These are phyloP conservation scores for Papilio protenor DNA, from an alignment of 2,888 invertebrate genomes.

Conservation along the genomic window DNA sequence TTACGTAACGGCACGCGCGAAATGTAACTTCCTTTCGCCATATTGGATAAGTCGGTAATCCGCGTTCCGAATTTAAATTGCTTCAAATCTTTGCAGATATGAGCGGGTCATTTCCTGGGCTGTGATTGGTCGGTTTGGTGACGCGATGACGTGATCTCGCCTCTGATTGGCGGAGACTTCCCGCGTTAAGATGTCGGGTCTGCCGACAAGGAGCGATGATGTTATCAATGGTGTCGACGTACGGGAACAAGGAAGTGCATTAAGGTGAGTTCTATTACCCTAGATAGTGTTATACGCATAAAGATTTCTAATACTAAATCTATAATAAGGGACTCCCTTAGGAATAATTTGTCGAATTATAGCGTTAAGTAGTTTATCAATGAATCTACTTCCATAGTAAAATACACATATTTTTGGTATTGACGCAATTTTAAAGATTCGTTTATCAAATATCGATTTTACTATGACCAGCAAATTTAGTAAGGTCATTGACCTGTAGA, in stretches of 20 bases:
- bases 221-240: slow-evolving; percentile 79
- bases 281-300: slow-evolving; percentile 19
- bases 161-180: slow-evolving; percentile 63
- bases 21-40: slow-evolving; percentile 56
- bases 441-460: not conserved
- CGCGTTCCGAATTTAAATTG: slow-evolving; percentile 59
- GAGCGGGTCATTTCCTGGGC: slow-evolving; percentile 38
- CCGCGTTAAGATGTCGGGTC: slow-evolving; percentile 74
- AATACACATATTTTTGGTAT: too few relatives aligned
- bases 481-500: not conserved
- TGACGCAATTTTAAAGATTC: not conserved
- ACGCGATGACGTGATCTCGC: slow-evolving; percentile 60
- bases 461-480: not conserved
- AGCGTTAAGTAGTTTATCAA: too few relatives aligned
- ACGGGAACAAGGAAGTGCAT: slow-evolving; percentile 78
- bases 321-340: not conserved
- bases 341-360: too few relatives aligned
- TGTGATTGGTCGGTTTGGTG: slow-evolving; percentile 51
- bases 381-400: too few relatives aligned
- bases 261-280: slow-evolving; percentile 65
- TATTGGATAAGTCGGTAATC: slow-evolving; percentile 54
- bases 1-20: slow-evolving; percentile 62
- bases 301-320: not conserved
- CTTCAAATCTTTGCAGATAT: slow-evolving; percentile 50
- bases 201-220: slow-evolving; percentile 75